Evolutionary conservation across 2,113 vertebrate species (phyloP).

Genomic region (Xiphophorus hellerii): DNA sequence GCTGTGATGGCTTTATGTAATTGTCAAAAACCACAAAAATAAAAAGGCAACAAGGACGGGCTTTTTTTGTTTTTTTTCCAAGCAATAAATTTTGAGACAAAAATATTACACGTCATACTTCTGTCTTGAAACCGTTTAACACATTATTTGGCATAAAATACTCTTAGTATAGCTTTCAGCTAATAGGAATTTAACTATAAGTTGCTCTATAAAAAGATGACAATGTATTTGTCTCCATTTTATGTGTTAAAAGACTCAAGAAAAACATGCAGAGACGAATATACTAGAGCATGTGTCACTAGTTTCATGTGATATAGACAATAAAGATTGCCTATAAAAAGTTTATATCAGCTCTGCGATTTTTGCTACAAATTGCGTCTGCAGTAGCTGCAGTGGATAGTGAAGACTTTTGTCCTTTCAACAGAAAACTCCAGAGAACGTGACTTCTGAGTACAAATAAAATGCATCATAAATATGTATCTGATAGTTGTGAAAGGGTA

Average conservation of each 20-base stretch:
- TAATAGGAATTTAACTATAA: constrained; percentile 33
- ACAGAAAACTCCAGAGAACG: background rate
- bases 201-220: background rate
- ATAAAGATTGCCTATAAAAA: background rate
- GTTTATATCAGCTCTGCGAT: background rate
- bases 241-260: background rate
- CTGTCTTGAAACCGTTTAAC: constrained; percentile 54
- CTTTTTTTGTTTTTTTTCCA: constrained; percentile 18
- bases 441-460: no score
- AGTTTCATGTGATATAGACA: background rate
- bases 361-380: background rate
- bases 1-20: constrained; percentile 76
- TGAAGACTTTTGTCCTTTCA: background rate
- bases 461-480: no score
- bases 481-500: no score
- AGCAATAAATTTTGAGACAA: constrained; percentile 10
- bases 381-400: background rate
- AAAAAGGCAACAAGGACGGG: constrained; percentile 7
- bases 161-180: constrained; percentile 60
- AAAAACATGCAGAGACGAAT: background rate
- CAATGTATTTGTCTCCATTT: background rate
- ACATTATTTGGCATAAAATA: constrained; percentile 66
- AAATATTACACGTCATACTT: constrained; percentile 32
- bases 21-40: constrained; percentile 60
- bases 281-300: background rate